A percentile compares a stretch with the other conserved stretches of the same genome.
phyloP scores from a whole-genome alignment of 2,113 vertebrate species.

The Andinoacara biseriatus region DNA sequence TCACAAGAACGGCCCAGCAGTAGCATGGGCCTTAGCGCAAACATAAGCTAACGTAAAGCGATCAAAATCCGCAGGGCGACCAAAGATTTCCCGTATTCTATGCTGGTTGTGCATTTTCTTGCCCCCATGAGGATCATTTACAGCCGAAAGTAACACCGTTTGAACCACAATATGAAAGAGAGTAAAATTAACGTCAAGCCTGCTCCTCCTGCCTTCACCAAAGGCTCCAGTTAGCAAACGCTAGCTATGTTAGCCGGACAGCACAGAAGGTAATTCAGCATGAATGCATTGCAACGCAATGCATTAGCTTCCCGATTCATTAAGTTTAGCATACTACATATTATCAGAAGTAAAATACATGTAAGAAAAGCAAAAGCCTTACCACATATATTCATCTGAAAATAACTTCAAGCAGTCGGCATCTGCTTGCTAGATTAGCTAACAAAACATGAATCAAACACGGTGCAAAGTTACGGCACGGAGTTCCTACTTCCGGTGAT shows the following conservation, averaged over 20 bases:
- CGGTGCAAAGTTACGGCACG: constrained; percentile 10
- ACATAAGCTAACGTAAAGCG: constrained; percentile 21
- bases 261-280: constrained; percentile 42
- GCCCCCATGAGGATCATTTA: not conserved
- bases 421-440: constrained; percentile 73
- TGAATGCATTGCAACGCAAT: constrained; percentile 28
- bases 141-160: not conserved
- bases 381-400: constrained; percentile 65
- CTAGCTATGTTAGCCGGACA: constrained; percentile 48
- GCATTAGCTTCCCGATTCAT: not conserved
- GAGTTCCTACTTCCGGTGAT: constrained; percentile 30
- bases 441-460: constrained; percentile 68
- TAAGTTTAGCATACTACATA: not conserved
- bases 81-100: not conserved
- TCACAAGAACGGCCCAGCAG: constrained; percentile 48
- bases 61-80: not conserved
- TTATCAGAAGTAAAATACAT: not conserved
- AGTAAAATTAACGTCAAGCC: constrained; percentile 7
- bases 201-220: constrained; percentile 26
- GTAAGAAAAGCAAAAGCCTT: constrained; percentile 35
- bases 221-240: constrained; percentile 49
- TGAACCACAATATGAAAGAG: not conserved
- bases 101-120: not conserved
- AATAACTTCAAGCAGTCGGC: constrained; percentile 47
- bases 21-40: constrained; percentile 52